Base-by-base conservation (phyloP, 2,797 vertebrate genomes). In the Sebastes minor region DNA sequence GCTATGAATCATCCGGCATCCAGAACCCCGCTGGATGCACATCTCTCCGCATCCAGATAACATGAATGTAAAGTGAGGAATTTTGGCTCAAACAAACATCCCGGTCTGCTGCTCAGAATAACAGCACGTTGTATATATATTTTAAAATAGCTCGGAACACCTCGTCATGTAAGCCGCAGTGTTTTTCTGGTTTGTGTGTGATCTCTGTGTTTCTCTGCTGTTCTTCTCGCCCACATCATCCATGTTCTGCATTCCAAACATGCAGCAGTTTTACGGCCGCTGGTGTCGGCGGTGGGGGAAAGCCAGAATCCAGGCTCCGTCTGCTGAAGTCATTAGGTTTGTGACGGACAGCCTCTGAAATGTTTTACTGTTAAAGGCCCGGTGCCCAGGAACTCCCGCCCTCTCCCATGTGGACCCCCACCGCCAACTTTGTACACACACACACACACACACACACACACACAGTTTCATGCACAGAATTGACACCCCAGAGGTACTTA, bases 291-390 rank as follows among this genome's bases (percentile, higher is more conserved):
- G 64, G 81, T 82, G 88, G 86, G 86, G 86, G 87, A 86, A 89
- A 90, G 88, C 85, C 90, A 88, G 87, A 93, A 89, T 88, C 86
- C 85, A 89, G 91, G 76, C 87, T 80, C 46, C 18, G 88, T 93
- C 95, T 96, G 95, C 73, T 92, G 81, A 94, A 96, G 88, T 93
- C 95, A 94, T 96, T 94, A 95, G 76, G 53, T 78, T 84, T 81
- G 88, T 92, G 93, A 94, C 62, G 53, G 92, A 94, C 91, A 90
- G 82, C 81, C 88, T 91, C 88, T 88, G 89, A 94, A 81, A 95
- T 90, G 87, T 91, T 95, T 94, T 93, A 93, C 89, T 90, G 91
- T 92, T 89, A 76, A 85, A 91, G 89, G 87, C 89, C 57, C 27
- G 46, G 75, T 90, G 89, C 91, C 88, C 84, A 90, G 80, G 88